These are phyloP conservation scores for Lomographa bimaculata DNA, from an alignment of 2,888 invertebrate genomes.

Conservation along the genomic window DNA sequence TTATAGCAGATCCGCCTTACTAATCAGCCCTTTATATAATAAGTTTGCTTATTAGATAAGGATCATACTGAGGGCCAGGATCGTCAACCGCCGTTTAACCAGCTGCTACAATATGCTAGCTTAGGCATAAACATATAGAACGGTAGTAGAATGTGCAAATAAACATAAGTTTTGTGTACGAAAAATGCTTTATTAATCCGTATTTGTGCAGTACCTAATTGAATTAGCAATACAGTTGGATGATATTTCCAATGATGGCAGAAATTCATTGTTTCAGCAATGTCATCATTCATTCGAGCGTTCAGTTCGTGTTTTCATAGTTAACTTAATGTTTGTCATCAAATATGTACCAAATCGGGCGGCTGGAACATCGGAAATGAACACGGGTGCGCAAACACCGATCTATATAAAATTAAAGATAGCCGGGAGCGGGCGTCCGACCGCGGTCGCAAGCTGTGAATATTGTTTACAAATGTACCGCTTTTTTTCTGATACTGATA, in stretches of 20 bases:
- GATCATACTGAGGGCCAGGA: constrained; percentile 4
- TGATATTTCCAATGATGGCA: constrained; percentile 6
- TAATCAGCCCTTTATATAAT: constrained; percentile 31
- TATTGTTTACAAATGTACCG: constrained; percentile 69
- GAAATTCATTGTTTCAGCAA: constrained; percentile 14
- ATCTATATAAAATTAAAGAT: constrained; percentile 66
- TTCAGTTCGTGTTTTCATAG: constrained; percentile 19
- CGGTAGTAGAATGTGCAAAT: too few relatives aligned
- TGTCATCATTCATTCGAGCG: constrained; percentile 18
- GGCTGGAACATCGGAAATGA: constrained; percentile 40
- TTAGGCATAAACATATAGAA: too few relatives aligned
- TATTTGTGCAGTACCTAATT: background rate
- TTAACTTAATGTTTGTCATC: constrained; percentile 28
- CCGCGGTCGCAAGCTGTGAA: constrained; percentile 44
- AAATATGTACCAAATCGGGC: constrained; percentile 29
- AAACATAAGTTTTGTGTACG: too few relatives aligned
- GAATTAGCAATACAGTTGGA: constrained; percentile 7
- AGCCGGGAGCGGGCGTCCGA: constrained; percentile 49
- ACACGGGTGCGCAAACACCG: constrained; percentile 50
- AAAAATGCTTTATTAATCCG: too few relatives aligned
- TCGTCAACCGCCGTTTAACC: too few relatives aligned
- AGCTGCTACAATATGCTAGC: too few relatives aligned
- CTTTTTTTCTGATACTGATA: constrained; percentile 37
- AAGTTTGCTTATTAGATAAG: constrained; percentile 24
- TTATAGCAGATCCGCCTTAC: constrained; percentile 46